Percentiles rank a stretch among this genome's conserved stretches.
phyloP scores from a whole-genome alignment of 2,888 invertebrate genomes.

The Chloroclysta siterata region DNA sequence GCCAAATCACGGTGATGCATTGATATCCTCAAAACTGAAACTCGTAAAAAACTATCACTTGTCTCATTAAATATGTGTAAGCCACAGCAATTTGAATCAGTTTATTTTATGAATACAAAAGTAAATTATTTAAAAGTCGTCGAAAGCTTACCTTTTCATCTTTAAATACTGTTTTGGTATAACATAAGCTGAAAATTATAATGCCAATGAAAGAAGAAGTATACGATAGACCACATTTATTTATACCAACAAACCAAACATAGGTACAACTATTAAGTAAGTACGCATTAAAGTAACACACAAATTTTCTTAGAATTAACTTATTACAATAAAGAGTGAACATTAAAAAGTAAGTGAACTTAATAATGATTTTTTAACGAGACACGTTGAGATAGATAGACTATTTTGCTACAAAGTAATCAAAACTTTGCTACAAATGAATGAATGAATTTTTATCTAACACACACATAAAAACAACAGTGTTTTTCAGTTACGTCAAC shows the following conservation, averaged over 20 bases:
- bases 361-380: too few relatives aligned
- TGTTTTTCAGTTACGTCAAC: background rate
- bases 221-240: conserved; percentile 9
- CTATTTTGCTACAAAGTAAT: too few relatives aligned
- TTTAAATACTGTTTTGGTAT: background rate
- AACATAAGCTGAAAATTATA: conserved; percentile 16
- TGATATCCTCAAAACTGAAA: conserved; percentile 24
- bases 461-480: too few relatives aligned
- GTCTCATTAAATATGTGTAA: conserved; percentile 1
- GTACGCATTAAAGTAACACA: too few relatives aligned
- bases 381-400: too few relatives aligned
- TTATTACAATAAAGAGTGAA: too few relatives aligned
- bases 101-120: background rate
- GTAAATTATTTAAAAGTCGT: background rate
- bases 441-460: too few relatives aligned
- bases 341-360: too few relatives aligned
- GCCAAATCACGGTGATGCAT: conserved; percentile 1
- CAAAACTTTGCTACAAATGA: too few relatives aligned
- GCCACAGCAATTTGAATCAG: background rate
- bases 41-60: conserved; percentile 14
- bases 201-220: conserved; percentile 19
- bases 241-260: conserved; percentile 4
- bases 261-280: background rate
- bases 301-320: background rate
- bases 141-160: conserved; percentile 13